Percentiles rank a stretch among this genome's conserved stretches.
phyloP scores from a whole-genome alignment of 2,888 invertebrate species.

The Parapristionchus giblindavisi region DNA sequence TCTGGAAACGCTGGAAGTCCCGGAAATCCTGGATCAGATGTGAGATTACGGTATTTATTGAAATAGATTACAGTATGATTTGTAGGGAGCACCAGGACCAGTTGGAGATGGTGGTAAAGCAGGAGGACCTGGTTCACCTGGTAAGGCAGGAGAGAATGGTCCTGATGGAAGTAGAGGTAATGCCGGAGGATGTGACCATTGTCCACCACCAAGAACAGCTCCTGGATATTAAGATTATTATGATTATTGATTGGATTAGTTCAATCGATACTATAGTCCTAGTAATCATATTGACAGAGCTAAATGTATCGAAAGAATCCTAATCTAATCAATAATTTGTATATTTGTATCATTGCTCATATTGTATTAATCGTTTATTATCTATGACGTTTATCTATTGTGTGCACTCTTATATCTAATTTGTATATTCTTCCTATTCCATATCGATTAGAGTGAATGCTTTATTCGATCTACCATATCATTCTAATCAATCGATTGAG shows the following conservation, averaged over 20 bases:
- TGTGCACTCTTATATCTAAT: too few species aligned
- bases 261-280: slow-evolving; percentile 4
- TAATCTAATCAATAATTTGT: too few species aligned
- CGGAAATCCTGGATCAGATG: slow-evolving; percentile 56
- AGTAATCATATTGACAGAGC: slow-evolving; percentile 30
- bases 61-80: neutral
- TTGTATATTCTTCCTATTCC: too few species aligned
- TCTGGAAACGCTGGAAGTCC: slow-evolving; percentile 54
- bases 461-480: too few species aligned
- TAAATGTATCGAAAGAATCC: neutral
- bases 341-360: too few species aligned
- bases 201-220: slow-evolving; percentile 35
- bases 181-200: slow-evolving; percentile 36
- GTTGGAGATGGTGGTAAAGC: slow-evolving; percentile 37
- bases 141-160: slow-evolving; percentile 44
- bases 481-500: too few species aligned
- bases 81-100: slow-evolving; percentile 45
- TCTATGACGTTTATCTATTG: slow-evolving; percentile 5
- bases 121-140: slow-evolving; percentile 37
- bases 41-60: slow-evolving; percentile 48
- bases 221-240: slow-evolving; percentile 29
- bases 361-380: too few species aligned
- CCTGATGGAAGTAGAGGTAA: slow-evolving; percentile 43
- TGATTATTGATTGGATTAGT: neutral
- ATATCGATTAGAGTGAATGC: too few species aligned